Evolutionary conservation across 2,888 invertebrate species (phyloP).

Genomic region (Drosophila tripunctata): DNA sequence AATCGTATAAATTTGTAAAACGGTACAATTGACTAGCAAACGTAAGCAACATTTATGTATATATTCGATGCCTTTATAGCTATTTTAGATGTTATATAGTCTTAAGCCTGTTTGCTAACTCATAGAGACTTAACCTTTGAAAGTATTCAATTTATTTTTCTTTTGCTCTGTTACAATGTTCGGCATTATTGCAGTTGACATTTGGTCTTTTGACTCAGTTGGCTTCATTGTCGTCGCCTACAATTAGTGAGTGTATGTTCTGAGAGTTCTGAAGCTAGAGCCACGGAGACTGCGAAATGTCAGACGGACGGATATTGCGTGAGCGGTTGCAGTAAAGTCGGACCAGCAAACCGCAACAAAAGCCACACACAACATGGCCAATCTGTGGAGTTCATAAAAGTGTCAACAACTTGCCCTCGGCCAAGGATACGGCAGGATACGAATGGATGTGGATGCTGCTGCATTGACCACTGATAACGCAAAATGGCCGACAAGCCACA

Average conservation of each 20-base stretch:
- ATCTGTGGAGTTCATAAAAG: constrained; percentile 82
- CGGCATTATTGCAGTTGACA: background rate
- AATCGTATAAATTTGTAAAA: too few species aligned
- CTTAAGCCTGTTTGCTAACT: too few species aligned
- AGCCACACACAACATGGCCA: constrained; percentile 73
- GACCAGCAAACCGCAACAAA: constrained; percentile 74
- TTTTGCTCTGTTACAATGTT: background rate
- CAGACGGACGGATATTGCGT: constrained; percentile 8
- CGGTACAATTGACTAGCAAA: too few species aligned
- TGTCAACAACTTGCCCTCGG: constrained; percentile 78
- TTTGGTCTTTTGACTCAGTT: background rate
- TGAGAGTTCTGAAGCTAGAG: background rate
- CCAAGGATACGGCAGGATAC: constrained; percentile 12
- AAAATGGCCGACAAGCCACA: constrained; percentile 53
- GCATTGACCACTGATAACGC: constrained; percentile 71
- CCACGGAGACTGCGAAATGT: background rate
- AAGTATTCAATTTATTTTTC: background rate
- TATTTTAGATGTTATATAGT: too few species aligned
- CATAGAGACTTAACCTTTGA: background rate
- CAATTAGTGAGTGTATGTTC: constrained; percentile 18
- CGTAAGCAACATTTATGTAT: too few species aligned
- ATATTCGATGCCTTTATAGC: too few species aligned
- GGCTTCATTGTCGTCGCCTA: background rate
- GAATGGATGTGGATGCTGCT: constrained; percentile 26
- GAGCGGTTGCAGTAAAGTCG: constrained; percentile 35